phyloP scores from a whole-genome alignment of 2,797 vertebrate genomes.

The Ispidina picta region DNA sequence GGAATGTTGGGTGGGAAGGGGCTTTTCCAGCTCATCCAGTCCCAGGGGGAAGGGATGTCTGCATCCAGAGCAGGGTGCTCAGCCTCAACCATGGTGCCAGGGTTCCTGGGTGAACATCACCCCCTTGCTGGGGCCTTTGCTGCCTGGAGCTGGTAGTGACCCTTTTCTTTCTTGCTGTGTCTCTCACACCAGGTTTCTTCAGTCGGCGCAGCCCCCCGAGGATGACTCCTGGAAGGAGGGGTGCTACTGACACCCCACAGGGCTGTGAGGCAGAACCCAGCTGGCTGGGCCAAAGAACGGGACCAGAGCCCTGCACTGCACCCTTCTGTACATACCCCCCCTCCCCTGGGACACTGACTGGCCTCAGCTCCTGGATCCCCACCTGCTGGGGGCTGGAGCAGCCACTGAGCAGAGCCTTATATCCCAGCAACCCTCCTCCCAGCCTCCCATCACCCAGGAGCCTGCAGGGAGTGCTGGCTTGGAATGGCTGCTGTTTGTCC shows the following conservation, averaged over 20 bases:
- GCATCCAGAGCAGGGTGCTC: not conserved
- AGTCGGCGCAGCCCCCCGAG: conserved; percentile 78
- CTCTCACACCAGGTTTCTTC: conserved; percentile 78
- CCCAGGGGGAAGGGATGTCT: not conserved
- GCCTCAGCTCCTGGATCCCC: not conserved
- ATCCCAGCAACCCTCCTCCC: not conserved
- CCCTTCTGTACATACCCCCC: not conserved
- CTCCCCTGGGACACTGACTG: not conserved
- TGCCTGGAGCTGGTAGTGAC: not conserved
- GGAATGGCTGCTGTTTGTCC: not conserved
- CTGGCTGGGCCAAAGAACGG: conserved; percentile 70
- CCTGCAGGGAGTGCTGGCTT: not conserved
- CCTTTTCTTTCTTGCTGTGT: not conserved
- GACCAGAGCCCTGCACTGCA: not conserved
- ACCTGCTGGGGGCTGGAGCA: not conserved
- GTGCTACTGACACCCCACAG: conserved; percentile 83
- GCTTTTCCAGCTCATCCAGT: not conserved
- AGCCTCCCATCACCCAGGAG: not conserved
- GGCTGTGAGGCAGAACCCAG: conserved; percentile 67
- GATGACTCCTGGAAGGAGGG: conserved; percentile 93
- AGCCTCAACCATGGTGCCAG: not conserved
- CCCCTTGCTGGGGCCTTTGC: accelerated
- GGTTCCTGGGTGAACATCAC: accelerated
- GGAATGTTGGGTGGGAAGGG: no score
- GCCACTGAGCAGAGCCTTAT: conserved; percentile 32